Evolutionary conservation across 2,113 vertebrate species (phyloP).

Genomic region (Holacanthus passer): DNA sequence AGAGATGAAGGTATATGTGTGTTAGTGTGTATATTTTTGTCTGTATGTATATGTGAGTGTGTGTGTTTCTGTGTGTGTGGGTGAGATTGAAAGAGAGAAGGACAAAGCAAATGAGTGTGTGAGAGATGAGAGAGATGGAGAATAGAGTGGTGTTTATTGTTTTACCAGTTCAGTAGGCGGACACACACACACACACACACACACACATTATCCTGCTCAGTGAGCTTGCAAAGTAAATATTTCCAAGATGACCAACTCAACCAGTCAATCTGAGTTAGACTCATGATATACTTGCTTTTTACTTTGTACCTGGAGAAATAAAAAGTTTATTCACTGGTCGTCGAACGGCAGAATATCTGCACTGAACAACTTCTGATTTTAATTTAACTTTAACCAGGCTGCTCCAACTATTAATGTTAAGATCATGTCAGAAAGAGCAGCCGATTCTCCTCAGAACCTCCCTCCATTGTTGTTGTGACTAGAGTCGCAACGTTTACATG

Average conservation of each 20-base stretch:
- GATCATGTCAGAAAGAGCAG: background rate
- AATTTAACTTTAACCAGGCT: too few relatives aligned
- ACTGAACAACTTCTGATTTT: too few relatives aligned
- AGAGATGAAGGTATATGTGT: constrained; percentile 38
- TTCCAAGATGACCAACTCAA: constrained; percentile 28
- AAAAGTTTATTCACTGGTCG: background rate
- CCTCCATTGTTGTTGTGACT: background rate
- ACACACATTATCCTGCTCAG: constrained; percentile 30
- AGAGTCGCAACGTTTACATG: too few relatives aligned
- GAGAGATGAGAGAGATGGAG: constrained; percentile 39
- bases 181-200: constrained; percentile 39
- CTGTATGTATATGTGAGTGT: constrained; percentile 13
- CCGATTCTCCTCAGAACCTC: background rate
- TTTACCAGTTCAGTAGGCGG: constrained; percentile 53
- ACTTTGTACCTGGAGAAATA: background rate
- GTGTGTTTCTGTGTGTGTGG: constrained; percentile 33
- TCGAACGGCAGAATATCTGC: background rate
- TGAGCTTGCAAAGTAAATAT: constrained; percentile 49
- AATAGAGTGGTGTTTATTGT: constrained; percentile 54
- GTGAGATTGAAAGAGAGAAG: constrained; percentile 55
- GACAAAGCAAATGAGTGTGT: constrained; percentile 61
- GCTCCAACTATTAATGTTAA: background rate
- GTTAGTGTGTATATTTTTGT: constrained; percentile 10
- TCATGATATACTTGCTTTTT: background rate
- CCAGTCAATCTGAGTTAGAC: constrained; percentile 1